These are phyloP conservation scores for Byasa hedistus DNA, from an alignment of 2,888 invertebrate species.

Conservation along the genomic window DNA sequence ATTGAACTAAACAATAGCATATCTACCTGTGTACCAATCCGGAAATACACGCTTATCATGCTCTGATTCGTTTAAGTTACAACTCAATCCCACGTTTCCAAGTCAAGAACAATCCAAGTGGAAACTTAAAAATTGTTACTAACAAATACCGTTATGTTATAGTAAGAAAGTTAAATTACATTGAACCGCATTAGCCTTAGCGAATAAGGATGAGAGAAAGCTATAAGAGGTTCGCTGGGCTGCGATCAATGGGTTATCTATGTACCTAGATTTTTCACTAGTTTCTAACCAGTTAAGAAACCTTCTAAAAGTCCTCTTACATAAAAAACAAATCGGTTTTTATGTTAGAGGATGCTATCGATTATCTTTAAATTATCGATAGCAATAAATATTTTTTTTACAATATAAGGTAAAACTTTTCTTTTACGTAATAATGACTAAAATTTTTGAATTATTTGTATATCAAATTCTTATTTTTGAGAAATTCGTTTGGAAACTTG, in stretches of 20 bases:
- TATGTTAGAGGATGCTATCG: background rate
- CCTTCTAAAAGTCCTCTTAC: slow-evolving; percentile 1
- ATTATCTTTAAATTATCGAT: slow-evolving; percentile 1
- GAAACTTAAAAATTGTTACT: background rate
- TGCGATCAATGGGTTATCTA: slow-evolving; percentile 10
- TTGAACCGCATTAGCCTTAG: background rate
- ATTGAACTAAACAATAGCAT: slow-evolving; percentile 1
- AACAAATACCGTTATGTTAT: background rate
- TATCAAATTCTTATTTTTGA: too few relatives aligned
- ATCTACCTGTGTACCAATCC: background rate
- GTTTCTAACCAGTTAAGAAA: slow-evolving; percentile 19
- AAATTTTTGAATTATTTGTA: too few relatives aligned
- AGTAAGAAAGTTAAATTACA: background rate
- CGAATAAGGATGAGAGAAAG: slow-evolving; percentile 14
- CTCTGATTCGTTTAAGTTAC: slow-evolving; percentile 2
- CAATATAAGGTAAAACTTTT: too few relatives aligned
- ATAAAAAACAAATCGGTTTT: background rate
- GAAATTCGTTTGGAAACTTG: too few relatives aligned
- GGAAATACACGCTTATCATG: slow-evolving; percentile 2
- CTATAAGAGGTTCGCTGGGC: background rate
- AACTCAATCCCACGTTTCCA: background rate
- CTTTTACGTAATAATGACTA: too few relatives aligned
- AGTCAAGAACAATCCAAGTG: background rate
- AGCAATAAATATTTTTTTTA: background rate
- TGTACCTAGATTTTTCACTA: slow-evolving; percentile 4